Conservation (phyloP, 2,888 invertebrate species). For the Drosophila bunnanda region DNA sequence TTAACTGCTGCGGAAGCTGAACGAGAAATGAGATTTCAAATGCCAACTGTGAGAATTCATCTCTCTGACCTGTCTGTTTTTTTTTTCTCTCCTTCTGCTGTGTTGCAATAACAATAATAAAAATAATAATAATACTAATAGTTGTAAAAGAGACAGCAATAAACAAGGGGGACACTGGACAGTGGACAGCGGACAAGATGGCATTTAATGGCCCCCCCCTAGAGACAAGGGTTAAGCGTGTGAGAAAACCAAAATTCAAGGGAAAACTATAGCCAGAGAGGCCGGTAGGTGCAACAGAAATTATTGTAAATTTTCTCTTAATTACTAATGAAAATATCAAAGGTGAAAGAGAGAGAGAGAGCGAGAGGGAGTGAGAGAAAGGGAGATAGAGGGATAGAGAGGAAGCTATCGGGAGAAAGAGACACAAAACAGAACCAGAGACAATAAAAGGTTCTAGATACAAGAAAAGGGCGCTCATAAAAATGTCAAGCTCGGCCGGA, state of each 20-base stretch:
- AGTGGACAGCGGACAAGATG: conserved; percentile 38
- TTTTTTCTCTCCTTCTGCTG: conserved; percentile 2
- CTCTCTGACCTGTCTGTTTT: neutral
- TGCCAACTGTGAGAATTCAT: conserved; percentile 16
- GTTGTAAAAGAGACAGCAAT: conserved; percentile 17
- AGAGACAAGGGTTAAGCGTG: conserved; percentile 49
- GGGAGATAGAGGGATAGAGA: neutral
- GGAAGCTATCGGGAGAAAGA: neutral
- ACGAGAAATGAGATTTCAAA: conserved; percentile 41
- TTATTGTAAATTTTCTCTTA: conserved; percentile 78
- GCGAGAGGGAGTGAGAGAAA: neutral
- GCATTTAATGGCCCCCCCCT: conserved; percentile 53
- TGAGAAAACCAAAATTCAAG: conserved; percentile 47
- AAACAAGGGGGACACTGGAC: conserved; percentile 17
- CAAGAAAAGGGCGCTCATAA: conserved; percentile 60
- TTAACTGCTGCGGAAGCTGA: conserved; percentile 78
- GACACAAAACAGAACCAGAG: conserved; percentile 6
- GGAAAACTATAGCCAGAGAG: conserved; percentile 23
- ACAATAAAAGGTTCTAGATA: conserved; percentile 38
- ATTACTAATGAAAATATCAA: conserved; percentile 77
- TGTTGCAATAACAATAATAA: conserved; percentile 33
- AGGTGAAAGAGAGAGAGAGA: conserved; percentile 8
- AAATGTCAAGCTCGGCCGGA: conserved; percentile 54
- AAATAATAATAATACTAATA: conserved; percentile 2
- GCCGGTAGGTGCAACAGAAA: conserved; percentile 56